These are phyloP conservation scores for Archocentrus centrarchus DNA, from an alignment of 2,113 vertebrate genomes.

Conservation along the genomic window DNA sequence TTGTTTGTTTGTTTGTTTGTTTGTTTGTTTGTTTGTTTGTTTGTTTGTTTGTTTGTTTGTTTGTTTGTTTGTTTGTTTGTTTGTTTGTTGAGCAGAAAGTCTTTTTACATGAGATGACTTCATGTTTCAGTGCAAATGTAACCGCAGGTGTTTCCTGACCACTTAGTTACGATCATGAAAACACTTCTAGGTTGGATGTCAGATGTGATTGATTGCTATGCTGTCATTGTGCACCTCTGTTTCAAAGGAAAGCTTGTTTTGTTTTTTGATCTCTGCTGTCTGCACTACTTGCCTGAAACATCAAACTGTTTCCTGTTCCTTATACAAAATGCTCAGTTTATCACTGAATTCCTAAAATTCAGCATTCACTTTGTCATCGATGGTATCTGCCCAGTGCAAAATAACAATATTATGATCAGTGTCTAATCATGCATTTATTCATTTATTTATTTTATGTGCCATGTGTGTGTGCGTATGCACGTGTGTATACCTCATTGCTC, in stretches of 20 bases:
- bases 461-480: too few relatives aligned
- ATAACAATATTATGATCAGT: neutral
- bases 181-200: neutral
- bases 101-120: neutral
- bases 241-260: neutral
- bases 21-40: too few relatives aligned
- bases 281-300: neutral
- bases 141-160: rapidly evolving
- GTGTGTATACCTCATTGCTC: slow-evolving; percentile 19
- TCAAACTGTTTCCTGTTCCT: neutral
- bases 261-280: neutral
- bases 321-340: rapidly evolving
- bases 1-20: too few relatives aligned
- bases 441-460: neutral
- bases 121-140: neutral
- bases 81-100: too few relatives aligned
- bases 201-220: neutral
- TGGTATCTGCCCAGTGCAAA: rapidly evolving
- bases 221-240: neutral
- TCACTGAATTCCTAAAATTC: rapidly evolving
- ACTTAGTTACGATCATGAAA: neutral
- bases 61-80: too few relatives aligned
- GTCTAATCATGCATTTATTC: neutral
- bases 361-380: neutral
- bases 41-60: too few relatives aligned